These are phyloP conservation scores for Temnothorax curvispinosus DNA, from an alignment of 1,140 invertebrate genomes.

Conservation along the genomic window DNA sequence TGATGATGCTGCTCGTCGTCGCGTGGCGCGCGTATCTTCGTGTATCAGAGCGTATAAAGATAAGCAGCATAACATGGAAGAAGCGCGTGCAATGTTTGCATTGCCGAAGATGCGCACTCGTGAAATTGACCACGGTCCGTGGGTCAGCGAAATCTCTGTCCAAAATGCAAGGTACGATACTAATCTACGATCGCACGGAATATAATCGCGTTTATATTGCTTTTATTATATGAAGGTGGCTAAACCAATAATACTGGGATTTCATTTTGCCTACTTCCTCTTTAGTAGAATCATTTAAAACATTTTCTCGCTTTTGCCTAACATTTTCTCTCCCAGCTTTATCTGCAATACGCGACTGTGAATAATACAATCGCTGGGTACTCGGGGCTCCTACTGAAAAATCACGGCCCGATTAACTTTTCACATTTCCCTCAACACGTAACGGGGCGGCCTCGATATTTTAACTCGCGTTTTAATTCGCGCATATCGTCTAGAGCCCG, in stretches of 20 bases:
- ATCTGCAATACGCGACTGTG: not conserved
- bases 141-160: not conserved
- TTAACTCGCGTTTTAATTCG: slow-evolving; percentile 36
- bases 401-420: slow-evolving; percentile 23
- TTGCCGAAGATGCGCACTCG: too few relatives aligned
- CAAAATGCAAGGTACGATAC: not conserved
- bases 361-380: slow-evolving; percentile 17
- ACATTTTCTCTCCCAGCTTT: not conserved
- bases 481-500: slow-evolving; percentile 18
- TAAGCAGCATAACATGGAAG: too few relatives aligned
- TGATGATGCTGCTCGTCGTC: not conserved
- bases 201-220: not conserved
- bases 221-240: not conserved
- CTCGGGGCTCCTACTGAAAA: not conserved
- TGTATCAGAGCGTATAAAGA: not conserved
- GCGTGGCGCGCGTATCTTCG: slow-evolving; percentile 7
- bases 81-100: not conserved
- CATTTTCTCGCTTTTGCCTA: not conserved
- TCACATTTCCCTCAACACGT: slow-evolving; percentile 6
- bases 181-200: not conserved
- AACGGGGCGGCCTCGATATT: slow-evolving; percentile 29
- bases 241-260: not conserved
- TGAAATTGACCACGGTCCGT: not conserved
- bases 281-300: not conserved
- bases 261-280: not conserved